phyloP scores from a whole-genome alignment of 2,113 vertebrate genomes.

The Oncorhynchus gorbuscha region DNA sequence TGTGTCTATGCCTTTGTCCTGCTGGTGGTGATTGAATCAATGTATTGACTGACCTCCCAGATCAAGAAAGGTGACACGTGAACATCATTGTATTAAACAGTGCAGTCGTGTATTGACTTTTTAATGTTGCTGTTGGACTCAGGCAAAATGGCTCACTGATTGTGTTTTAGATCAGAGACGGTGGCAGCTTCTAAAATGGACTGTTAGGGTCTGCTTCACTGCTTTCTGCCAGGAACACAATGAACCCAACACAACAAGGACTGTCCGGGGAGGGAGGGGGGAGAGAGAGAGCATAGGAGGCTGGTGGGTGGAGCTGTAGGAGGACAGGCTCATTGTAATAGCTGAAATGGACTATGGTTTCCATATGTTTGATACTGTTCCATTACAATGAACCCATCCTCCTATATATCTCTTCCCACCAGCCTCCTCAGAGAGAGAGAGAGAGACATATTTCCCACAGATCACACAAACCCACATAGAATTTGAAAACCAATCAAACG shows the following conservation, averaged over 20 bases:
- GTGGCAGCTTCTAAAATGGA: constrained; percentile 35
- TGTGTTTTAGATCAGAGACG: constrained; percentile 53
- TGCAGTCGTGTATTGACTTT: constrained; percentile 51
- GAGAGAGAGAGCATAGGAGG: no score
- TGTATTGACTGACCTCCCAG: constrained; percentile 59
- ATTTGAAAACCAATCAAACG: no score
- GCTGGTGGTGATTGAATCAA: constrained; percentile 56
- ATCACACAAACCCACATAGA: no score
- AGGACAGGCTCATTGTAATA: no score
- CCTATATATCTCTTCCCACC: no score
- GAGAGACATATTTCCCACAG: no score
- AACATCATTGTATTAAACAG: constrained; percentile 61
- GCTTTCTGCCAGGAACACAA: constrained; percentile 37
- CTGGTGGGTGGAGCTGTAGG: no score
- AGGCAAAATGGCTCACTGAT: constrained; percentile 38
- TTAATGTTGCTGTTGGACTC: constrained; percentile 49
- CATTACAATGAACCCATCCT: no score
- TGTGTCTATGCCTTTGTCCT: constrained; percentile 23
- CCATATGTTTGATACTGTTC: no score
- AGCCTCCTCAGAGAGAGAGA: no score
- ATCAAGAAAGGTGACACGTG: constrained; percentile 64
- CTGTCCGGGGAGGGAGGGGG: background rate
- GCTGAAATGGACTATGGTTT: no score
- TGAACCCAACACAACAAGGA: constrained; percentile 34
- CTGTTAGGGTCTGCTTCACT: constrained; percentile 42